Base-by-base conservation (phyloP, 2,888 invertebrate species). In the Barypeithes pellucidus region DNA sequence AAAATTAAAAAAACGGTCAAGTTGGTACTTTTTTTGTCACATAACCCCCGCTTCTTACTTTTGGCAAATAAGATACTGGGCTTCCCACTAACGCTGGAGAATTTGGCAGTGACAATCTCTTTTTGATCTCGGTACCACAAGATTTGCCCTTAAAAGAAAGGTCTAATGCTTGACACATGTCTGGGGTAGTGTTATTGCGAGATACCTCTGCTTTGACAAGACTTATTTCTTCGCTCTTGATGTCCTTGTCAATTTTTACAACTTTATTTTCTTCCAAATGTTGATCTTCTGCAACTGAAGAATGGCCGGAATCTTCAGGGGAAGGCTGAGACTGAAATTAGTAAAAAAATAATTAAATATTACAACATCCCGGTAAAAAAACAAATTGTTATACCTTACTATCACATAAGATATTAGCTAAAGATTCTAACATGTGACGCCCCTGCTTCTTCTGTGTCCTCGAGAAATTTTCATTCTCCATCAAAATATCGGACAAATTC, bases 291-390 rank as follows among this genome's bases (percentile, higher is more conserved):
- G 29, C 29, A 29, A 67, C 67, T 16, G 72, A 72, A 24, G 67
- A 72, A 54, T 57, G 67, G 5, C 67, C 67, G 9, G 72, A 72
- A 57, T 72, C 72, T 61, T 72, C 72, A 14, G 52, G 67, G 11
- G 52, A 61, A 47, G 8, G 9, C 11, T 43, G 20, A 33, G 24
- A 14, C 71, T 70, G 39, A 60, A 68, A 39, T n/a, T 12, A 45
- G 22, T 20, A 16, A 43, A 12, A 61, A 62, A 43, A 22, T 7
- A 43, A 11, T 45, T 14, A 43, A 20, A 14, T n/a, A 3, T 16
- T 41, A 22, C n/a, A 41, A 22, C 7, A 20, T 22, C 5, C 8
- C 8, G 33, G 33, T 33, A 5, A 4, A 33, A 8, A 8, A 33
- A 33, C 5, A 33, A 5, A 5, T 33, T 39, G 2, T 8, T n/a